Base-by-base conservation (phyloP, 2,888 invertebrate genomes). In the Eupithecia pulchellata region DNA sequence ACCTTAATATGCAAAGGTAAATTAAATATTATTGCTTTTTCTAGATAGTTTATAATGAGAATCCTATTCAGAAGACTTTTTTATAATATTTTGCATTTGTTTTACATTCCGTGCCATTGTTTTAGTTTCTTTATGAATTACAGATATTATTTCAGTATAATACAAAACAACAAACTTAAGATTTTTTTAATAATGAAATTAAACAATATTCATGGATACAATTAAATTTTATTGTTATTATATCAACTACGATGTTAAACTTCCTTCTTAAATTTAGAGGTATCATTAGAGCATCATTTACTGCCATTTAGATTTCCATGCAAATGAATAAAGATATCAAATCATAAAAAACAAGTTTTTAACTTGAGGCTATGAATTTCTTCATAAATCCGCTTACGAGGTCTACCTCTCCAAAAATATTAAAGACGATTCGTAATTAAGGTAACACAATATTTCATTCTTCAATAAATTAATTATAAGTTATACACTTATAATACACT, bases 211-310 rank as follows among this genome's bases (percentile, higher is more conserved):
- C 42, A 47, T 69, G 52, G 64, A 25, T 29, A 30, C 32, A 63
- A 65, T 66, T 47, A 20, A 36, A 62, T 68, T 62, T 63, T 65
- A 70, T 62, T 66, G 52, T 66, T 72, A 69, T 66, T 64, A 65
- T 71, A 71, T 71, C 61, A 29, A 66, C 36, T 47, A 55, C 52
- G 34, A 67, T 64, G 47, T 68, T 39, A 39, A 30, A 66, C 14
- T 30, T 58, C 68, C 68, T 68, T 58, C 34, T 58, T 47, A 9
- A 57, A 63, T 72, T 60, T 66, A 68, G 62, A 63, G 47, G 8
- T 58, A 57, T 58, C 68, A 68, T 68, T 72, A 66, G 52, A 42
- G 65, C 62, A 42, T 58, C 64, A 32, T 20, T 30, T 32, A 60
- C 11, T 13, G 11, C 20, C 25, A 52, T 25, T 52, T 52, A 25